Evolutionary conservation across 2,113 vertebrate species (phyloP).

Genomic region (Ameiurus melas): DNA sequence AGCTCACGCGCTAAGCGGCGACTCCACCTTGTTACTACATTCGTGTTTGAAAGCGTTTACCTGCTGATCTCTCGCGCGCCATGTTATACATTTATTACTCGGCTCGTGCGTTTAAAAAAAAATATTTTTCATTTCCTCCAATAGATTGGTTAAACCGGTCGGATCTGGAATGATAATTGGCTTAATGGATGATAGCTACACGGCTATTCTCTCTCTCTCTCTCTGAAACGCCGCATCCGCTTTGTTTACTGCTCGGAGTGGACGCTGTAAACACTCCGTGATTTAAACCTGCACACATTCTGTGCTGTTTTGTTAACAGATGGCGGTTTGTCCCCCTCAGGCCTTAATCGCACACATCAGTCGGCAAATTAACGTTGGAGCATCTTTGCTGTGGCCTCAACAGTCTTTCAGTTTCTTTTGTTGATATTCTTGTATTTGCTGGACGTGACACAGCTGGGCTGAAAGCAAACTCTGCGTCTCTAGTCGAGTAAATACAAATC

Average conservation of each 20-base stretch:
- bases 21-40: not conserved
- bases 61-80: not conserved
- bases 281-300: not conserved
- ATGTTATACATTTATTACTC: no score
- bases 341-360: not conserved
- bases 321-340: not conserved
- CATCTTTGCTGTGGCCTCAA: not conserved
- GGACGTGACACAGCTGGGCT: not conserved
- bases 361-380: not conserved
- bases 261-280: not conserved
- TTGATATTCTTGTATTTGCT: not conserved
- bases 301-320: not conserved
- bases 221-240: not conserved
- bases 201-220: not conserved
- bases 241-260: not conserved
- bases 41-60: not conserved
- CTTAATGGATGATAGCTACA: slow-evolving; percentile 23
- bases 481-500: not conserved
- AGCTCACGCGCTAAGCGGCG: not conserved
- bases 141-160: not conserved
- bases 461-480: not conserved
- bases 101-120: not conserved
- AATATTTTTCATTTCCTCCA: not conserved
- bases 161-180: slow-evolving; percentile 25
- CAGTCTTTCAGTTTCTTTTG: not conserved